Evolutionary conservation across 2,888 invertebrate species (phyloP).

Genomic region (Lepidonotus clava): DNA sequence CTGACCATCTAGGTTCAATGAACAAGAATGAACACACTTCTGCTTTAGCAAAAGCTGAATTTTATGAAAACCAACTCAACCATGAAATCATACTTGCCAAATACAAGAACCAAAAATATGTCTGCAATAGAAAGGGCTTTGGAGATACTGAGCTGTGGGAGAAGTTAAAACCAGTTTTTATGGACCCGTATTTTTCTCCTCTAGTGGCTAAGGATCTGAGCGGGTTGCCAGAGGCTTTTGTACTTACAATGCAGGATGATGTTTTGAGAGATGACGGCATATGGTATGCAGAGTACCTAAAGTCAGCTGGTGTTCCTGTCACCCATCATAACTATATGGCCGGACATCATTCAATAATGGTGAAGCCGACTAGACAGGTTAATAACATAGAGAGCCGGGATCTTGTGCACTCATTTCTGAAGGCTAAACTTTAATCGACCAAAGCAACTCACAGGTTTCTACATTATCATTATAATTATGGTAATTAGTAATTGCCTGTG

Average conservation of each 20-base stretch:
- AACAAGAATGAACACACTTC: not conserved
- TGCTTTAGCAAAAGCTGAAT: not conserved
- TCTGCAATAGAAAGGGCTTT: not conserved
- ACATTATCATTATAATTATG: too few species aligned
- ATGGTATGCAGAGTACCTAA: constrained; percentile 77
- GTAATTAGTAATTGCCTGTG: too few species aligned
- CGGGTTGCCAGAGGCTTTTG: constrained; percentile 75
- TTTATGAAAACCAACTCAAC: too few species aligned
- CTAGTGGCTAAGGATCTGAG: constrained; percentile 74
- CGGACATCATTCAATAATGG: constrained; percentile 73
- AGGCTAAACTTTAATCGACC: too few species aligned
- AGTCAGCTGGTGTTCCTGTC: constrained; percentile 71
- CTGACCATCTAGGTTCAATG: not conserved
- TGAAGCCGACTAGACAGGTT: too few species aligned
- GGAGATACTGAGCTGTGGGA: constrained; percentile 58
- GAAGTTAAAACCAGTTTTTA: constrained; percentile 65
- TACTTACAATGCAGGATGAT: constrained; percentile 80
- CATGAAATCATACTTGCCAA: not conserved
- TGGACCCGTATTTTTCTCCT: constrained; percentile 77
- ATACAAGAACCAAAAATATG: not conserved
- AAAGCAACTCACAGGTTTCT: too few species aligned
- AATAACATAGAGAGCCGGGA: too few species aligned
- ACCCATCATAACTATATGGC: constrained; percentile 70
- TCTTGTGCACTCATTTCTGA: too few species aligned
- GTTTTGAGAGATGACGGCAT: constrained; percentile 79